Conservation (phyloP, 1,140 invertebrate species). For the Batillaria attramentaria region DNA sequence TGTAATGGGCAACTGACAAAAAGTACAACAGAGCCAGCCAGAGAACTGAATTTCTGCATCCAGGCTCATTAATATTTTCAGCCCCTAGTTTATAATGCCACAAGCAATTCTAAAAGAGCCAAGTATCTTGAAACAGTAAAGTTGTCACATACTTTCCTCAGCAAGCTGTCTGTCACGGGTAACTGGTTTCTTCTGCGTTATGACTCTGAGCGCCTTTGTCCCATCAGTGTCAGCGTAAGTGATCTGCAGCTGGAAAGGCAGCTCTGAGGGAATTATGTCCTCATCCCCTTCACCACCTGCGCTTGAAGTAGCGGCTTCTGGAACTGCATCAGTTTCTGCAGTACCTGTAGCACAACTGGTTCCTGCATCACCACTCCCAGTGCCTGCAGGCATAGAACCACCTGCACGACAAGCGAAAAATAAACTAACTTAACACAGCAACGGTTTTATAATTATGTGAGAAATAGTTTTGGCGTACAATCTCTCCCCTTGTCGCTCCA, state of each 20-base stretch:
- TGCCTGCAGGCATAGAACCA: neutral
- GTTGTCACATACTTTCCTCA: slow-evolving; percentile 55
- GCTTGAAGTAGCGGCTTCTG: neutral
- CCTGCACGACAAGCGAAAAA: too few relatives aligned
- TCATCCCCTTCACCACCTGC: neutral
- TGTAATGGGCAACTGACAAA: too few relatives aligned
- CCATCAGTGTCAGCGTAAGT: slow-evolving; percentile 63
- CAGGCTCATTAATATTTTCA: too few relatives aligned
- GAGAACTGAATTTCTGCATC: too few relatives aligned
- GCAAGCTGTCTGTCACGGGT: slow-evolving; percentile 57
- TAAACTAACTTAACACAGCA: too few relatives aligned
- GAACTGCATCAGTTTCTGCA: neutral
- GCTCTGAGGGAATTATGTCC: slow-evolving; percentile 11
- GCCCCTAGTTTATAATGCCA: too few relatives aligned
- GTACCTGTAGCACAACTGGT: neutral
- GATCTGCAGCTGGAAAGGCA: slow-evolving; percentile 66
- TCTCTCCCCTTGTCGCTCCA: too few relatives aligned
- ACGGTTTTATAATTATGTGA: too few relatives aligned
- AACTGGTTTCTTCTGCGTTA: slow-evolving; percentile 56
- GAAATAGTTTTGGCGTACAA: too few relatives aligned
- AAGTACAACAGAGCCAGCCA: too few relatives aligned
- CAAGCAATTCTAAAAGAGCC: too few relatives aligned
- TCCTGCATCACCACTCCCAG: slow-evolving; percentile 7
- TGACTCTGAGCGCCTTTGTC: slow-evolving; percentile 58
- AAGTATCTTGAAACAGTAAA: too few relatives aligned